Base-by-base conservation (phyloP, 92 coral and sea anemone genomes). In the Chrysogorgia sp. region DNA sequence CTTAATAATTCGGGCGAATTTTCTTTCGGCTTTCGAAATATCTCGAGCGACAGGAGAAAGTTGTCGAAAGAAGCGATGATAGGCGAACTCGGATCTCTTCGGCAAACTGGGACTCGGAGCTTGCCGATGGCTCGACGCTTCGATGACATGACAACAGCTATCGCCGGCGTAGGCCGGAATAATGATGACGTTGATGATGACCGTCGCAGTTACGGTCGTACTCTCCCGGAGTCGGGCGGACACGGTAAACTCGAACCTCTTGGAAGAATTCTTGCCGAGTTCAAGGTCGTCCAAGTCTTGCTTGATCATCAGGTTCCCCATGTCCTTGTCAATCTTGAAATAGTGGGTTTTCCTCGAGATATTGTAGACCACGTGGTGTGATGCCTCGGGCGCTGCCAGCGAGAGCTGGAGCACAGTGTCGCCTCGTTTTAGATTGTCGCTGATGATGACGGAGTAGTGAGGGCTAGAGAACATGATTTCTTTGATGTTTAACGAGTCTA, bases 31-130 rank as follows among this genome's bases (percentile, higher is more conserved):
- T 26, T 75, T 76, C 14, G 99, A 91, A 58, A 96, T 88, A 45
- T 77, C 82, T 67, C 84, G 91, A 45, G 96, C 99, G 81, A 82
- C 87, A 6, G 77, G 85, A 61, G 99, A 96, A 40, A 87, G 85
- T 25, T 81, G 89, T 31, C 99, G 99, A 60, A 96, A 96, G 71
- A 96, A 76, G 30, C 99, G 97, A 84, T 96, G 99, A 29, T 89
- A 71, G 3, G 88, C 69, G 67, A 96, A 96, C 78, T 94, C 97
- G 71, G 40, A 30, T 52, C 6, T 88, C 88, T 15, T 34, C 17
- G 41, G 8, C 29, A 1, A 28, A 19, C 35, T 49, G 76, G 34
- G 77, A 67, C 17, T 7, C 63, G 4, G 2, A 1, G 17, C 34
- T 23, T 15, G 63, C 14, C 2, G 14, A 47, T 47, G 7, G 2